phyloP scores from a whole-genome alignment of 2,888 invertebrate species.

The Neocrepidodera transversa region DNA sequence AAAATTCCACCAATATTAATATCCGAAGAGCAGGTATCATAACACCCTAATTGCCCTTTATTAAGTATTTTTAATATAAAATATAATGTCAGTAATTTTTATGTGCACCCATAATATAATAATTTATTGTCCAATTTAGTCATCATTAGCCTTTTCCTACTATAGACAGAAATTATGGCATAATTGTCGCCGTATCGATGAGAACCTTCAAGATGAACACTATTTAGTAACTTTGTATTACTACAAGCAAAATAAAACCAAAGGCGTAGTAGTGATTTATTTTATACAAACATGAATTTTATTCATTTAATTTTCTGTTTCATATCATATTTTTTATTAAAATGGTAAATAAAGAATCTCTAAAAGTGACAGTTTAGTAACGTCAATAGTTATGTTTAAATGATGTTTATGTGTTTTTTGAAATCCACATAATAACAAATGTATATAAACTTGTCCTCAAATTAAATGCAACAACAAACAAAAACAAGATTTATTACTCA shows the following conservation, averaged over 20 bases:
- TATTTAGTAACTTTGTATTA: slow-evolving; percentile 27
- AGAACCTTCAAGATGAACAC: slow-evolving; percentile 18
- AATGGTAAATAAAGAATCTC: no score
- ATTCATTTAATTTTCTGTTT: no score
- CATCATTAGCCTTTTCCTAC: slow-evolving; percentile 16
- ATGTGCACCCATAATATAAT: slow-evolving; percentile 2
- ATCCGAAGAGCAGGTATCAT: not conserved
- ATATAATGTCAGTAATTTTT: slow-evolving; percentile 12
- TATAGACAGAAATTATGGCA: slow-evolving; percentile 11
- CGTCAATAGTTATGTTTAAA: no score
- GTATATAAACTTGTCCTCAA: no score
- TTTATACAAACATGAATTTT: no score
- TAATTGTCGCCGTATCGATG: slow-evolving; percentile 24
- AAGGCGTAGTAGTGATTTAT: not conserved
- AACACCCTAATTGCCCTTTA: not conserved
- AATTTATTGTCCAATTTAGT: slow-evolving; percentile 14
- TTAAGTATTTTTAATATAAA: slow-evolving; percentile 6
- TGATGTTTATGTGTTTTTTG: no score
- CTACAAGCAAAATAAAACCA: not conserved
- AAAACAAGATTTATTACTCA: no score
- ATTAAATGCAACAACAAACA: no score
- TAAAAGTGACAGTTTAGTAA: no score
- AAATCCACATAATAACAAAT: no score
- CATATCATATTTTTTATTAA: no score
- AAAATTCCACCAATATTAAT: not conserved